Conservation (phyloP, 2,888 invertebrate species). For the Cantharis nigra region DNA sequence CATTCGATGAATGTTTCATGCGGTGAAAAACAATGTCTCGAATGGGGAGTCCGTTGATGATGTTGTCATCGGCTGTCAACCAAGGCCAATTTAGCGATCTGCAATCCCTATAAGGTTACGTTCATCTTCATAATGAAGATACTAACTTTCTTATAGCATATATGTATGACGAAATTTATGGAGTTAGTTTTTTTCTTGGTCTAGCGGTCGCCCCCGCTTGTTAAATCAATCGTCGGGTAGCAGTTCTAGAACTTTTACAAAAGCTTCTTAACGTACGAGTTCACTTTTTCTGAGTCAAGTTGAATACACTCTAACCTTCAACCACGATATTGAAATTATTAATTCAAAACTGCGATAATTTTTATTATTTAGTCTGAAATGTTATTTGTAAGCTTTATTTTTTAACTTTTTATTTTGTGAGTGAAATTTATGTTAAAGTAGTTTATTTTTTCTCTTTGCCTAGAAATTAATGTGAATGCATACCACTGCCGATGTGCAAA, state of each 20-base stretch:
- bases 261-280: conserved; percentile 3
- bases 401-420: not conserved
- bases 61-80: conserved; percentile 56
- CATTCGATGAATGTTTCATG: conserved; percentile 52
- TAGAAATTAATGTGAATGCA: not conserved
- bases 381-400: not conserved
- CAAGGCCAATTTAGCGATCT: conserved; percentile 51
- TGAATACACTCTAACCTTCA: conserved; percentile 12
- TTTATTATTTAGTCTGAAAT: not conserved
- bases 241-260: conserved; percentile 6
- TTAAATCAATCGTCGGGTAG: conserved; percentile 39
- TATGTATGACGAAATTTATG: conserved; percentile 54
- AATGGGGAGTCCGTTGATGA: conserved; percentile 53
- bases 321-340: not conserved
- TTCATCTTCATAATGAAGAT: conserved; percentile 56
- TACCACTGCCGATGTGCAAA: not conserved
- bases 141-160: conserved; percentile 51
- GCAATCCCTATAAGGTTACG: conserved; percentile 53
- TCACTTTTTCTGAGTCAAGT: conserved; percentile 11
- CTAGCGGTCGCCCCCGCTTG: conserved; percentile 46
- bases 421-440: not conserved
- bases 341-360: not conserved
- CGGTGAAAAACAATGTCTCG: conserved; percentile 51
- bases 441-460: not conserved
- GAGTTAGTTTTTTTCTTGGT: conserved; percentile 50